These are phyloP conservation scores for Microplitis mediator DNA, from an alignment of 1,140 invertebrate species.

Conservation along the genomic window DNA sequence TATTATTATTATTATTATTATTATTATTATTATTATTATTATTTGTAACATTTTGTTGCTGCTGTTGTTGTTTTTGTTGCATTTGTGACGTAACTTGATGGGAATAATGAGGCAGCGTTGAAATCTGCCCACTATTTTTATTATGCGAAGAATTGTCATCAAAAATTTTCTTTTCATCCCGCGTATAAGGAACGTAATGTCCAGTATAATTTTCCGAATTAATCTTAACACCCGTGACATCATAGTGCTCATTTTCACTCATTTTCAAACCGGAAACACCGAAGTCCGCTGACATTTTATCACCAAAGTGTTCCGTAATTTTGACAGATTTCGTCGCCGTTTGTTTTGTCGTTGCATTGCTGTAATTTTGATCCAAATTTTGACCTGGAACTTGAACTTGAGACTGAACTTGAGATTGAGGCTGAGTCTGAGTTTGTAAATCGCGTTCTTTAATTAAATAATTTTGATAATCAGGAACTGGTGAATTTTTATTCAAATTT, in stretches of 20 bases:
- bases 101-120: constrained; percentile 26
- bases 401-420: too few species aligned
- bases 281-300: too few species aligned
- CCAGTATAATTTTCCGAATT: constrained; percentile 31
- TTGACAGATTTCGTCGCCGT: too few species aligned
- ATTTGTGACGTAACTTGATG: constrained; percentile 20
- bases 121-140: constrained; percentile 28
- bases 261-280: too few species aligned
- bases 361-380: too few species aligned
- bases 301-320: too few species aligned
- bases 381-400: too few species aligned
- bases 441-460: too few species aligned
- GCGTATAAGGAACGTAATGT: constrained; percentile 35
- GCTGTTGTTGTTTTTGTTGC: constrained; percentile 38
- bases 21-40: constrained; percentile 46
- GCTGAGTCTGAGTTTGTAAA: too few species aligned
- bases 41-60: constrained; percentile 46
- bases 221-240: background rate
- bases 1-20: constrained; percentile 43
- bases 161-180: constrained; percentile 40
- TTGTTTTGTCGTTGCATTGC: too few species aligned
- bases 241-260: background rate
- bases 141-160: constrained; percentile 30
- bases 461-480: too few species aligned
- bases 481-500: too few species aligned